Conservation (phyloP, 2,888 invertebrate species). For the Campoletis raptor region DNA sequence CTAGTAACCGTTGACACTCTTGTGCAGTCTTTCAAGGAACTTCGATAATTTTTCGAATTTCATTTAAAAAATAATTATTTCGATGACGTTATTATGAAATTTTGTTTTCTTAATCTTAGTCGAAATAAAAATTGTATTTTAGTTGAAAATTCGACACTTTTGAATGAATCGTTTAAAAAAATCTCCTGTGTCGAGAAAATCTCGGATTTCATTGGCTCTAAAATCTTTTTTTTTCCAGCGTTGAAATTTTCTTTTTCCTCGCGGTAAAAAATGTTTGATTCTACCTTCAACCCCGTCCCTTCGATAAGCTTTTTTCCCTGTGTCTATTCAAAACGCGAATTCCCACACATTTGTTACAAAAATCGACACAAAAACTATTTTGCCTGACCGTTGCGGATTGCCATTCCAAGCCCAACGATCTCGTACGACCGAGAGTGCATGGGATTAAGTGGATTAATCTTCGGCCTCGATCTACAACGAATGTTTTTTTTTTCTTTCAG, state of each 20-base stretch:
- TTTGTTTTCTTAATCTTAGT: background rate
- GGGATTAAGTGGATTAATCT: slow-evolving; percentile 68
- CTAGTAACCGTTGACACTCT: background rate
- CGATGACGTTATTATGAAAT: background rate
- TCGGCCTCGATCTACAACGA: slow-evolving; percentile 62
- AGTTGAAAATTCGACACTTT: background rate
- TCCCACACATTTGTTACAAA: slow-evolving; percentile 8
- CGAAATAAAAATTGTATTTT: background rate
- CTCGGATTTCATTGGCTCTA: background rate
- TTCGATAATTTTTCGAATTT: background rate
- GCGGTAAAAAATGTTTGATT: background rate
- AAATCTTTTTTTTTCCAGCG: background rate
- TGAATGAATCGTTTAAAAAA: background rate
- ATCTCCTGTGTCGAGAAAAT: background rate
- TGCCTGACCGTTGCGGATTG: slow-evolving; percentile 10
- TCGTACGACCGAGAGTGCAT: slow-evolving; percentile 36
- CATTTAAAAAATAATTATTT: background rate
- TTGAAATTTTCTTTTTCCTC: background rate
- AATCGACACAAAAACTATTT: slow-evolving; percentile 27
- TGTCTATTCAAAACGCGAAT: background rate
- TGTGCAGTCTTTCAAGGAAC: background rate
- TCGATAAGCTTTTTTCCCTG: background rate
- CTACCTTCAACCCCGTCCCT: background rate
- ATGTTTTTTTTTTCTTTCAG: slow-evolving; percentile 6
- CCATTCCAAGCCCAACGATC: slow-evolving; percentile 28